Base-by-base conservation (phyloP, 2,113 vertebrate genomes). In the Perca fluviatilis region DNA sequence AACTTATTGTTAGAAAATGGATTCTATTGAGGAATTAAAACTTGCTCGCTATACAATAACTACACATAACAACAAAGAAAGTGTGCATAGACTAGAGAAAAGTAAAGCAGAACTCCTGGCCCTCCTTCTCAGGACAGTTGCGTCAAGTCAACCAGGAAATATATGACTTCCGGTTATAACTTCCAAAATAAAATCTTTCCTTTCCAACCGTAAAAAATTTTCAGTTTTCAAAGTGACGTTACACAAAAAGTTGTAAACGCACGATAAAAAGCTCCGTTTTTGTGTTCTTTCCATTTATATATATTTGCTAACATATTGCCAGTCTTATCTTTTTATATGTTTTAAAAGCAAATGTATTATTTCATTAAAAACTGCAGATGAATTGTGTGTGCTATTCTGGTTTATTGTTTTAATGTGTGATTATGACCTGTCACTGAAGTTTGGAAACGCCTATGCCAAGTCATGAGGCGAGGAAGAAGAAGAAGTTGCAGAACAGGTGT, bases 31-130 rank as follows among this genome's bases (percentile, higher is more conserved):
- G n/a, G 3, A 1, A 6, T 13, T 12, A 60, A 80, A 71, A 70
- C 10, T 49, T 60, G 43, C 33, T 60, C 4, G 2, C 10, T 43
- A 0, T 18, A 50, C 6, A 27, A 46, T 23, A 70, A 75, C 3
- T 16, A 10, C 1, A 33, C 10, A 65, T 16, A 86, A 77, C 53
- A 85, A 75, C 81, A 82, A 83, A 84, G 80, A 79, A 67, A 81
- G 76, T 51, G 36, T 21, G 15, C 54, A 76, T 11, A 63, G 51
- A 79, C 16, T 4, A 40, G 51, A 67, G 74, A 64, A 77, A 79
- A 85, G 77, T 65, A 64, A 71, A 66, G 66, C 86, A 51, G 54
- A 86, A 68, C 82, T 89, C 80, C 74, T 85, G 71, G 65, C 54
- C 77, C 85, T 83, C 27, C 61, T 53, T 14, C 69, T 58, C 25